Conservation (phyloP, 2,888 invertebrate species). For the Caenorhabditis plicata region DNA sequence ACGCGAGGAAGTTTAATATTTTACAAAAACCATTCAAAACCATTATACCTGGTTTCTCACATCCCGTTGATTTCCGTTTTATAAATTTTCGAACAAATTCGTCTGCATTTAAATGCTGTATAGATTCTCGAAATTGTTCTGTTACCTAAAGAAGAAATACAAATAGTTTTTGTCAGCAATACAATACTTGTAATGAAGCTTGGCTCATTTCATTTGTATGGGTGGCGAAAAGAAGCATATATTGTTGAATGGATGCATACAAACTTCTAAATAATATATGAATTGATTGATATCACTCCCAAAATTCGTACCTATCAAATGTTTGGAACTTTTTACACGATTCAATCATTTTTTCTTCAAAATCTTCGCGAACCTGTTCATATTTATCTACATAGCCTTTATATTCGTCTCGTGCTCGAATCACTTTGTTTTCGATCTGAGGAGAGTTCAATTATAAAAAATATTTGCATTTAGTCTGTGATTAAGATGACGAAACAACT, state of each 20-base stretch:
- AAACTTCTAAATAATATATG: constrained; percentile 12
- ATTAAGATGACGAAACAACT: background rate
- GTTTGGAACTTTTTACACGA: constrained; percentile 50
- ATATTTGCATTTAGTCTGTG: too few relatives aligned
- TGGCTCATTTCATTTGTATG: constrained; percentile 51
- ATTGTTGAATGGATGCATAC: constrained; percentile 39
- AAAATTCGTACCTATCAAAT: constrained; percentile 38
- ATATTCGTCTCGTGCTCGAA: constrained; percentile 93
- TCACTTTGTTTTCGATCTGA: constrained; percentile 83
- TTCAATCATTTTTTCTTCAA: constrained; percentile 86
- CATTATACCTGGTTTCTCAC: constrained; percentile 89
- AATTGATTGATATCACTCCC: background rate
- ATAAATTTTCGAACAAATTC: constrained; percentile 89
- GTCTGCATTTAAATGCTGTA: constrained; percentile 86
- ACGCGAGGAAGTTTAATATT: too few relatives aligned
- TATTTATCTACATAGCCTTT: constrained; percentile 88
- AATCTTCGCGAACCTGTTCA: constrained; percentile 84
- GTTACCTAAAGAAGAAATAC: constrained; percentile 73
- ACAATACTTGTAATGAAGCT: constrained; percentile 50
- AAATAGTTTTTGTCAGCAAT: too few relatives aligned
- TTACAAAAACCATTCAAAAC: too few relatives aligned
- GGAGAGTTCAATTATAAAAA: too few relatives aligned
- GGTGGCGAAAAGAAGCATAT: constrained; percentile 39
- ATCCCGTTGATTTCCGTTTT: constrained; percentile 85
- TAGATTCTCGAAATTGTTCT: constrained; percentile 86